Base-by-base conservation (phyloP, 1,140 invertebrate genomes). In the Heliconius eleuchia region DNA sequence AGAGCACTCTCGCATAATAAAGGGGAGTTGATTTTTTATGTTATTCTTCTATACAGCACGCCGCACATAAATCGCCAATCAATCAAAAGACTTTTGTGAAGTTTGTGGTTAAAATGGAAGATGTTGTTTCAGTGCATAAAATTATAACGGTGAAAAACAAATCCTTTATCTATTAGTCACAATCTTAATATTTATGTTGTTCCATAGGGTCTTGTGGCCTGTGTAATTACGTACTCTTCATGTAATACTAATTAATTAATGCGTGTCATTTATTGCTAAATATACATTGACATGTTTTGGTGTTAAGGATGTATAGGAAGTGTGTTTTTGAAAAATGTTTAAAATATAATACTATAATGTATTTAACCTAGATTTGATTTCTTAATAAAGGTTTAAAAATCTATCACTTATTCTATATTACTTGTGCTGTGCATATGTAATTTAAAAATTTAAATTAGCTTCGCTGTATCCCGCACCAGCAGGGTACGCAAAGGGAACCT, bases 1-100 rank as follows among this genome's bases (percentile, higher is more conserved):
- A 94, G 89, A 87, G 87, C 87, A 84, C 86, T 87, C 89, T 90
- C 89, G 86, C 88, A 93, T 84, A 89, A 89, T 81, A 94, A 94
- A 94, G 90, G 90, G 86, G 90, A 94, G 92, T 91, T 83, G 75
- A 87, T 66, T 66, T 46, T 66, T 30, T 66, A 30, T 81, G 88
- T 89, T 81, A 74, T 86, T 81, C 83, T 66, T 81, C 37, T 83
- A 79, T 80, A 86, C 78, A 86, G 86, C 89, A 92, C 88, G 87
- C 87, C 87, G 84, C 83, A 89, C 82, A 79, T 80, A 81, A 84
- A 86, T 73, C 77, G 81, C 80, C 76, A 66, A 66, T 66, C 60
- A 66, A 66, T 66, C 60, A 84, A 84, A 83, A 71, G 74, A 86
- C 84, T 84, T 85, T 83, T 82, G 77, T 85, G 82, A 86, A 66